phyloP scores from a whole-genome alignment of 2,113 vertebrate genomes.

The Triplophysa rosa region DNA sequence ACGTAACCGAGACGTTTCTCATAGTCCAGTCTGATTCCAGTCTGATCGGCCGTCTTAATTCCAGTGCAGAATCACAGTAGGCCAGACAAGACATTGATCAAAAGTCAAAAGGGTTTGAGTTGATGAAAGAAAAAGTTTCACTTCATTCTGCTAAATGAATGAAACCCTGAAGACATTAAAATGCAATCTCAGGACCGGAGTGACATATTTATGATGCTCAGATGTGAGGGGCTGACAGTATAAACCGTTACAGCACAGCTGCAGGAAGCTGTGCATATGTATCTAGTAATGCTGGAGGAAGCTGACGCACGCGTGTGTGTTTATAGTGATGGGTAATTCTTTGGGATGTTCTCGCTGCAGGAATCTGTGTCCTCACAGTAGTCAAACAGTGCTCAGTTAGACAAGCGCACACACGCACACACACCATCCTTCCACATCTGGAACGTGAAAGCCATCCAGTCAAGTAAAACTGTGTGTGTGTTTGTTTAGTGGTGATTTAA shows the following conservation, averaged over 20 bases:
- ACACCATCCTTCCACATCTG: slow-evolving; percentile 17
- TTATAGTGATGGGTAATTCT: slow-evolving; percentile 34
- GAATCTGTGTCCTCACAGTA: slow-evolving; percentile 38
- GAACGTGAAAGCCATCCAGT: slow-evolving; percentile 29
- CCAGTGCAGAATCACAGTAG: no score
- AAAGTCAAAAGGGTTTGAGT: background rate
- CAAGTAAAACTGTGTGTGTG: slow-evolving; percentile 10
- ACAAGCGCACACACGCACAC: slow-evolving; percentile 24
- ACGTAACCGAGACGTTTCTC: no score
- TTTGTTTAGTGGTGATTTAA: background rate
- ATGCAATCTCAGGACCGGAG: slow-evolving; percentile 22
- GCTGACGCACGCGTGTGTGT: slow-evolving; percentile 17
- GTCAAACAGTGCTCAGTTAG: slow-evolving; percentile 17
- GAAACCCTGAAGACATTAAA: slow-evolving; percentile 23
- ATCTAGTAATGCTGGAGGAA: slow-evolving; percentile 42
- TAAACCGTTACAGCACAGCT: slow-evolving; percentile 42
- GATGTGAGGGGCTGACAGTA: slow-evolving; percentile 33
- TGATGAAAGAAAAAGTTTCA: slow-evolving; percentile 3
- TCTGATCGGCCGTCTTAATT: background rate
- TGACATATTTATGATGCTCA: slow-evolving; percentile 41
- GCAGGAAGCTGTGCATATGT: slow-evolving; percentile 39
- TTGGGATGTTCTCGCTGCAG: slow-evolving; percentile 42
- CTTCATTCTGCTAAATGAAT: slow-evolving; percentile 12
- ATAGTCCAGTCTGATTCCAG: background rate
- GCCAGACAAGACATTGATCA: no score